Evolutionary conservation across 23 tunicate genomes (phyloP).

Genomic region (Halocynthia aurantium): DNA sequence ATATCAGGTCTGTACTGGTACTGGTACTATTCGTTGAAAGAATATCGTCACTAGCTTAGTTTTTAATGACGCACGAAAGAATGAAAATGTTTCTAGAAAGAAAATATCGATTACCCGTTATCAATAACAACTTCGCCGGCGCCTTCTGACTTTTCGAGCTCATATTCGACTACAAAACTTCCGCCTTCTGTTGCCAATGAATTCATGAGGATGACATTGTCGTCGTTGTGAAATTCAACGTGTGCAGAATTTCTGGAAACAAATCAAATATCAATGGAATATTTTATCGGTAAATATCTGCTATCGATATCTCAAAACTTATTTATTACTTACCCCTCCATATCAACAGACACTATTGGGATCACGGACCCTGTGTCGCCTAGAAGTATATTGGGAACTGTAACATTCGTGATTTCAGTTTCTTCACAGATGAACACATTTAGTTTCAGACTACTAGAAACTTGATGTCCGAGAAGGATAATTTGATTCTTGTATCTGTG

Average conservation of each 20-base stretch:
- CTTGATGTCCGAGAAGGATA: conserved; percentile 4
- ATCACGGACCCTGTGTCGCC: not conserved
- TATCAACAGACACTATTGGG: not conserved
- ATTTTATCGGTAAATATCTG: too few relatives aligned
- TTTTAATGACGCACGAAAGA: too few relatives aligned
- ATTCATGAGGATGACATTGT: not conserved
- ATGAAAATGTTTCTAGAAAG: too few relatives aligned
- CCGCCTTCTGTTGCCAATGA: not conserved
- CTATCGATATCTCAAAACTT: not conserved
- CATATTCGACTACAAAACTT: not conserved
- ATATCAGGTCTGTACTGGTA: too few relatives aligned
- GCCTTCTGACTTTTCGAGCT: not conserved
- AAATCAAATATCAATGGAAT: too few relatives aligned
- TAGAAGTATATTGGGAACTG: not conserved
- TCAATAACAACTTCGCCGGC: not conserved
- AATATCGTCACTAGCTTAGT: too few relatives aligned
- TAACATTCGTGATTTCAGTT: not conserved
- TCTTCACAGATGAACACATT: not conserved
- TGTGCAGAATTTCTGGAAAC: conserved; percentile 3
- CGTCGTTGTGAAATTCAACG: not conserved
- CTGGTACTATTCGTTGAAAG: too few relatives aligned
- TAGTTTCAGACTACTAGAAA: not conserved
- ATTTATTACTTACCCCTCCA: not conserved
- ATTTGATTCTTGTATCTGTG: conserved; percentile 11
- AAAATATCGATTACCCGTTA: not conserved